Percentiles rank a stretch among this genome's conserved stretches.
Evolutionary conservation across 2,113 vertebrate species (phyloP).

Genomic region (Urocynchramus pylzowi): DNA sequence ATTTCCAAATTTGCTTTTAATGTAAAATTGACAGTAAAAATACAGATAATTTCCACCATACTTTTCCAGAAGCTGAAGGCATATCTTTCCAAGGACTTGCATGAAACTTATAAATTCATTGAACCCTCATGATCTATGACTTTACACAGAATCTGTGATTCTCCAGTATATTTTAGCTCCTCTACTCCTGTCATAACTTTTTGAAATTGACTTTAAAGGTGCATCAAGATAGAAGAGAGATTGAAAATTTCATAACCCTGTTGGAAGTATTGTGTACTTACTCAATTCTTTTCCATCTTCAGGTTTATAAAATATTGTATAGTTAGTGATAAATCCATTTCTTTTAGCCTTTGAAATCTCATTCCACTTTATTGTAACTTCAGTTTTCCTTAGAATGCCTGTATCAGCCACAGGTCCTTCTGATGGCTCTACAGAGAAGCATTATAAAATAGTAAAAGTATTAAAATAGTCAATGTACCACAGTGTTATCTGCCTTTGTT

Average conservation of each 20-base stretch:
- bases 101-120: background rate
- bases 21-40: background rate
- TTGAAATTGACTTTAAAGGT: background rate
- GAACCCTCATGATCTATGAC: background rate
- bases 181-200: background rate
- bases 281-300: constrained; percentile 60
- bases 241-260: background rate
- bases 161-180: background rate
- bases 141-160: background rate
- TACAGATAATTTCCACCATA: background rate
- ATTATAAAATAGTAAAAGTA: background rate
- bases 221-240: background rate
- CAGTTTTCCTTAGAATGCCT: constrained; percentile 42
- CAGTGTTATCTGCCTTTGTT: background rate
- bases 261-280: constrained; percentile 16
- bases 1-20: background rate
- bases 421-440: constrained; percentile 56
- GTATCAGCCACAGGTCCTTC: constrained; percentile 50
- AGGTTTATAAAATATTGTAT: constrained; percentile 73
- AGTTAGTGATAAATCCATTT: constrained; percentile 73
- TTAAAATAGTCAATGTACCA: background rate
- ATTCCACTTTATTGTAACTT: constrained; percentile 68
- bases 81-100: background rate
- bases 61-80: background rate
- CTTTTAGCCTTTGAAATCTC: constrained; percentile 62